Base-by-base conservation (phyloP, 2,888 invertebrate species). In the Drosophila affinis region DNA sequence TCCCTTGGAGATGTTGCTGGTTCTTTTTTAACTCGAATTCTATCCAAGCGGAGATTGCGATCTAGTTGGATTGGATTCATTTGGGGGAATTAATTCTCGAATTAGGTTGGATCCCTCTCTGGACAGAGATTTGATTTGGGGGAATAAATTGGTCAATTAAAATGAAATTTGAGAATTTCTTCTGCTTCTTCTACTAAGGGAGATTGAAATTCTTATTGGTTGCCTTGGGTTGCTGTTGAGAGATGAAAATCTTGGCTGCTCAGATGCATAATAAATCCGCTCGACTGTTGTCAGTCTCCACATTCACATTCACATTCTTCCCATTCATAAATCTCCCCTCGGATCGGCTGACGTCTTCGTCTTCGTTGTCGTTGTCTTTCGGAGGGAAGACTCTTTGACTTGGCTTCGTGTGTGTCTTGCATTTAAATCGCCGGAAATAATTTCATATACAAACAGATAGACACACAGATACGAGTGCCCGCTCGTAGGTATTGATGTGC, bases 341-440 rank as follows among this genome's bases (percentile, higher is more conserved):
- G 29, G 34, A 24, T 53, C 18, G 34, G 48, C 49, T 39, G 63
- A 39, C 67, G 49, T 49, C 44, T 39, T 5, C 39, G 39, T 2
- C 39, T 14, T 39, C 3, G 21, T 3, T 27, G 27, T 39, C 3
- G 21, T 3, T 27, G 27, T 6, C 39, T 39, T 39, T 14, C 14
- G 39, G 39, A 39, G 39, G 39, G 39, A 39, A 53, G 70, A 52
- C 62, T 61, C 46, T 70, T 78, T 67, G 85, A 54, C 68, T 12
- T 32, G 53, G 17, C 75, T 87, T 72, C 67, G 80, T 83, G 81
- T 85, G 88, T 80, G 84, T 80, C 88, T 86, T 88, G 85, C 81
- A 85, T 85, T 85, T 85, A 83, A 85, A 85, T 85, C 75, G 76
- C 85, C 85, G 85, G 85, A 85, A 88, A 87, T 87, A 83, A 80